phyloP scores from a whole-genome alignment of 2,113 vertebrate genomes.

The Spea multiplicata region DNA sequence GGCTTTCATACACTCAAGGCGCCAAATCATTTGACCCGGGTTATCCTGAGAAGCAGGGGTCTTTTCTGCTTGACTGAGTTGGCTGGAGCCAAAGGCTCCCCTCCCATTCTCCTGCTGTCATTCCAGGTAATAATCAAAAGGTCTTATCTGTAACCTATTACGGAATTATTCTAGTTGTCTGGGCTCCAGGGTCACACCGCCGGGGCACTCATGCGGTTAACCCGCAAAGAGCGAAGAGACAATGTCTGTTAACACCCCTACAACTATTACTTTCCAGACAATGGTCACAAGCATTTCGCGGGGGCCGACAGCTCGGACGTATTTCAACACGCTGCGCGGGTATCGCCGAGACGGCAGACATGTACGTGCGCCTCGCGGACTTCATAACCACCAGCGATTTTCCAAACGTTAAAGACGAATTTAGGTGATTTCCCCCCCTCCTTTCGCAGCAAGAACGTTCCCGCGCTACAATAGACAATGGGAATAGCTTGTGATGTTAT shows the following conservation, averaged over 20 bases:
- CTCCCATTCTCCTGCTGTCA: slow-evolving; percentile 76
- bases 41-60: slow-evolving; percentile 65
- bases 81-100: slow-evolving; percentile 63
- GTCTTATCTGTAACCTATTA: slow-evolving; percentile 67
- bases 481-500: no score
- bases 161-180: slow-evolving; percentile 51
- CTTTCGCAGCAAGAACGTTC: no score
- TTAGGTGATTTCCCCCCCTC: no score
- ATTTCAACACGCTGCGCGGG: no score
- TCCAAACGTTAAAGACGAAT: no score
- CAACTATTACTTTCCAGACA: slow-evolving; percentile 7
- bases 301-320: no score
- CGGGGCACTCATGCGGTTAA: slow-evolving; percentile 59
- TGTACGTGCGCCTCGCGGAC: no score
- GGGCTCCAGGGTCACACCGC: slow-evolving; percentile 57
- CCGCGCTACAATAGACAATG: no score
- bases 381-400: no score
- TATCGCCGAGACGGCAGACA: no score
- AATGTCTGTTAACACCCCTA: slow-evolving; percentile 45
- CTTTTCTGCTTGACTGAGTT: slow-evolving; percentile 73
- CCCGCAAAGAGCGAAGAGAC: slow-evolving; percentile 50
- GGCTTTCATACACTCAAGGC: slow-evolving; percentile 79
- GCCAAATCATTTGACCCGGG: slow-evolving; percentile 84
- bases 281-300: no score
- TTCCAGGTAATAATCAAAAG: slow-evolving; percentile 73